These are phyloP conservation scores for Montipora foliosa DNA, from an alignment of 64 coral and sea anemone species.

Conservation along the genomic window DNA sequence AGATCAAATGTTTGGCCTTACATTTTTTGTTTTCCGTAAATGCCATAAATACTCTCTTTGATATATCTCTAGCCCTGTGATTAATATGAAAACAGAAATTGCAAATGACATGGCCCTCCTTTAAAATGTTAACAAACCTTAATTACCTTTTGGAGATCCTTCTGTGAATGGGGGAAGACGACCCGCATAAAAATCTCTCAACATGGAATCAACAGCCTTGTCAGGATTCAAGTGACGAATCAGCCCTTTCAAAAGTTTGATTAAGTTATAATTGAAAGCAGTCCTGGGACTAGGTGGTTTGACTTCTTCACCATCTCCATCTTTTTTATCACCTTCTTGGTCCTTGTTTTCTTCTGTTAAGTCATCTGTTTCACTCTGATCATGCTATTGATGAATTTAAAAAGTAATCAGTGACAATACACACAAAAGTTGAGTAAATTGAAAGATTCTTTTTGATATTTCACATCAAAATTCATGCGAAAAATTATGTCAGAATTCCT, in stretches of 20 bases:
- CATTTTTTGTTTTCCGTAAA: too few relatives aligned
- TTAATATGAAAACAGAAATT: too few relatives aligned
- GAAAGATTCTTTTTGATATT: too few relatives aligned
- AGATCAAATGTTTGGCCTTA: too few relatives aligned
- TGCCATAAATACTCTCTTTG: too few relatives aligned
- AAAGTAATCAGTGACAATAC: neutral
- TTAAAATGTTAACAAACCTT: neutral
- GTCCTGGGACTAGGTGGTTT: constrained; percentile 43
- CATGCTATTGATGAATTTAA: constrained; percentile 11
- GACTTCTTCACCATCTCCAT: neutral
- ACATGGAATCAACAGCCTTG: constrained; percentile 63
- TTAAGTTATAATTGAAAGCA: constrained; percentile 62
- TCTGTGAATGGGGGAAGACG: neutral
- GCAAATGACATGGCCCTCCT: too few relatives aligned
- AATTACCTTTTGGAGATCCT: constrained; percentile 42
- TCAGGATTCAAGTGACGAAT: constrained; percentile 78
- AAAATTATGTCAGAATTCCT: too few relatives aligned
- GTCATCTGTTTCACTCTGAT: constrained; percentile 47
- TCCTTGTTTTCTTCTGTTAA: constrained; percentile 15
- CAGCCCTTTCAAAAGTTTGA: constrained; percentile 59
- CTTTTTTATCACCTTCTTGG: constrained; percentile 30
- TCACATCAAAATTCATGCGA: too few relatives aligned
- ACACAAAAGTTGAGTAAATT: too few relatives aligned
- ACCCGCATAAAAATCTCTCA: constrained; percentile 55
- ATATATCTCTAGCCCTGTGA: too few relatives aligned